These are phyloP conservation scores for Adrianichthys oophorus DNA, from an alignment of 2,797 vertebrate genomes.

Conservation along the genomic window DNA sequence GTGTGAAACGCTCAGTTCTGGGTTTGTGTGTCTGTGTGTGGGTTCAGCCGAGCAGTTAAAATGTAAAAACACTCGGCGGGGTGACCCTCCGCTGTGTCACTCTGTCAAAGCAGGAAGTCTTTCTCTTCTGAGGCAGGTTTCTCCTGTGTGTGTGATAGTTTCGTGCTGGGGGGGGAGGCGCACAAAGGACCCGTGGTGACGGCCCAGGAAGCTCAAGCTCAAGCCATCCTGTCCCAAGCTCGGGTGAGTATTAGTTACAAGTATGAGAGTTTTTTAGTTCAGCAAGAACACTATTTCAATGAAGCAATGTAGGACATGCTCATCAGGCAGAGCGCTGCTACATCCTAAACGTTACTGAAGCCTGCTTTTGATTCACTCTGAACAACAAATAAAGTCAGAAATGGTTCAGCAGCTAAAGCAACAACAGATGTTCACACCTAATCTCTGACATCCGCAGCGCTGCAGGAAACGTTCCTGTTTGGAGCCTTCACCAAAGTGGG, in stretches of 20 bases:
- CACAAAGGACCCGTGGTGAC: constrained; percentile 92
- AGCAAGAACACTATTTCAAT: neutral
- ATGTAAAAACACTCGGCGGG: constrained; percentile 27
- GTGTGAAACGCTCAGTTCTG: constrained; percentile 33
- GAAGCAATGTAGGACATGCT: no score
- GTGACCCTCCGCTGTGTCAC: constrained; percentile 19
- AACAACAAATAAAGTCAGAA: no score
- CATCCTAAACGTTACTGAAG: no score
- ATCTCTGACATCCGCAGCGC: constrained; percentile 28
- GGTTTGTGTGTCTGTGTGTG: neutral
- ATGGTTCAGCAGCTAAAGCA: constrained; percentile 32
- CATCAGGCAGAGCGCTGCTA: no score
- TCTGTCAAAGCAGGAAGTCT: constrained; percentile 37
- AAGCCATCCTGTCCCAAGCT: constrained; percentile 95
- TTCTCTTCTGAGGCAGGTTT: constrained; percentile 43
- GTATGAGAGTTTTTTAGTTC: neutral
- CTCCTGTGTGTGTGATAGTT: constrained; percentile 78
- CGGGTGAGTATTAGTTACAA: constrained; percentile 79
- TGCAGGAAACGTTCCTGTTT: constrained; percentile 42
- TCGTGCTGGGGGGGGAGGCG: constrained; percentile 90
- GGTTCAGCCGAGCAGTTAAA: neutral
- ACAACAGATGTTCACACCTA: constrained; percentile 58
- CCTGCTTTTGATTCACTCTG: no score
- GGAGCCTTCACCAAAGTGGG: constrained; percentile 40
- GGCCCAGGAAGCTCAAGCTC: constrained; percentile 96